Base-by-base conservation (phyloP, 1,140 invertebrate genomes). In the Ridgeia piscesae region DNA sequence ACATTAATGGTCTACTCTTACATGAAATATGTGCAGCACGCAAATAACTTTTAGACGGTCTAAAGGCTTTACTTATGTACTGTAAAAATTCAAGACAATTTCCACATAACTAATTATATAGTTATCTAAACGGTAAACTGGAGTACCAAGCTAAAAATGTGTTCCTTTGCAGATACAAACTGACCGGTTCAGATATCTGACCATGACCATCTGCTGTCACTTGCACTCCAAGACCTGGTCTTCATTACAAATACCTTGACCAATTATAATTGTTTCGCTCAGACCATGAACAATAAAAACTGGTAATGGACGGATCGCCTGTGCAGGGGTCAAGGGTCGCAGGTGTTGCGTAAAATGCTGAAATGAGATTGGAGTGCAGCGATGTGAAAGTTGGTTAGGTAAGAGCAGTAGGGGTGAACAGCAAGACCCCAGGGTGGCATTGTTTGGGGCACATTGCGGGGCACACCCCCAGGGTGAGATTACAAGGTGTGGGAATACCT, bases 311-410 rank as follows among this genome's bases (percentile, higher is more conserved):
- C 48, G 0, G 48, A 50, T 50, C 48, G 21, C 48, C 48, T 50
- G 48, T 21, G 0, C 48, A 50, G 48, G 48, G 48, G 48, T 50
- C 48, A 21, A 50, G 48, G 48, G 48, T 50, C 48, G 0, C 0
- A 21, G 48, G 48, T 50, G 48, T 50, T 21, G 17, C 58, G 58
- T 8, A 77, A 77, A 77, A 77, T 31, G 58, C 58, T n/a, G 58
- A 77, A 77, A 77, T 77, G 58, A 77, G 58, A 77, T 50, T 50
- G 48, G 48, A 50, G 48, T 50, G 48, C 27, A 77, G 58, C 2
- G 58, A 77, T 77, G 58, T 77, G 58, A 77, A 77, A 77, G 58
- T 77, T 77, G 58, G 58, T 77, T 77, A 77, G 58, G 58, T 77
- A 77, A 77, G 58, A 77, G 58, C 6, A 4, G 58, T 14, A 21